Base-by-base conservation (phyloP, 2,888 invertebrate genomes). In the Lepidochitona cinerea region DNA sequence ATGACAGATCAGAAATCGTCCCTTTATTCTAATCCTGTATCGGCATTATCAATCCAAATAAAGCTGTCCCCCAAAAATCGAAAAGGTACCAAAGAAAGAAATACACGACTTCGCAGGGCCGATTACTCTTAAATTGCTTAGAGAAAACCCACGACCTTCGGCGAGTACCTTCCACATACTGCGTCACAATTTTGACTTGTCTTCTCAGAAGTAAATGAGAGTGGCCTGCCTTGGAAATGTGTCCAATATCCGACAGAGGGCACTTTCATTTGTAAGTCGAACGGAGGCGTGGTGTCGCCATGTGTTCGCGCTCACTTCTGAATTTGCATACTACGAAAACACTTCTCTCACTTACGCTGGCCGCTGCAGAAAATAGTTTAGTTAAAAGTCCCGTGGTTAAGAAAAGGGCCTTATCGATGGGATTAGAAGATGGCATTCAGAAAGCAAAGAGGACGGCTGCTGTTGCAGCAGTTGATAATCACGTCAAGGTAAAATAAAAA, bases 381-480 rank as follows among this genome's bases (percentile, higher is more conserved):
- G 26, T 18, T 4, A 3, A 9, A 59, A 1, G 29, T 59, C 59
- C 59, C 4, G 26, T 59, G 18, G 14, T 26, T 32, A 18, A 59
- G 59, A 18, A 59, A 59, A 18, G 7, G 29, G 59, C 59, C 59
- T 14, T 26, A 29, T 26, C 59, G 26, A 59, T 59, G 59, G 59
- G 59, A 32, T 29, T 84, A 83, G 78, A 79, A 18, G 68, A 68
- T 65, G 78, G 74, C 33, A 78, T 81, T 35, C 79, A 85, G 53
- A 81, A 76, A 29, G 88, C 88, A 9, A 89, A 88, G 76, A 81
- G 81, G 65, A 86, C 86, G n/a, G 89, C 89, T 0, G 89, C 89
- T 0, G 66, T 73, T 6, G 79, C 82, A 37, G 88, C 88, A 36
- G 88, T 89, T 33, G 83, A 88, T 71, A 84, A 87, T 53, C 82